Base-by-base conservation (phyloP, 1,140 invertebrate species). In the Cyclina sinensis region DNA sequence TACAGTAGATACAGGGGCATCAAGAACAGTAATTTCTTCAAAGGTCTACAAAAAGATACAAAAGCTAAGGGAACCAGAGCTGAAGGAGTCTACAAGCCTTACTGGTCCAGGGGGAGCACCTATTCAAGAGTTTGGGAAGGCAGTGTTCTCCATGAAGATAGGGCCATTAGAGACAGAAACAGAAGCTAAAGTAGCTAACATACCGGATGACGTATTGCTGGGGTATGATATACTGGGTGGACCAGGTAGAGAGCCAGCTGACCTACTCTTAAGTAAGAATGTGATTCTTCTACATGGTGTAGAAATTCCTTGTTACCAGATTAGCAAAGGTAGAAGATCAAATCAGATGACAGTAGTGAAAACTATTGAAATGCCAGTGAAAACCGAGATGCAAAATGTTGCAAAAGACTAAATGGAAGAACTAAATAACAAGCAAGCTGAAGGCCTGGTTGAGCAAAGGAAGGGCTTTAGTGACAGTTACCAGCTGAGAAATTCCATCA, bases 211-310 rank as follows among this genome's bases (percentile, higher is more conserved):
- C 1, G 35, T 30, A 37, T 39, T 70, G 18, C 7, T 70, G 9
- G 65, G 65, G 12, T 39, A 46, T 74, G 16, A 48, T n/a, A 18
- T 74, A 48, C 43, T 30, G 21, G 48, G 48, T 14, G 39, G 70
- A 24, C 5, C n/a, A 37, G 30, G 27, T n/a, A 39, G 70, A n/a
- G n/a, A n/a, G n/a, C 70, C 70, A 14, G 70, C 70, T 1, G 70
- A 74, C 48, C 39, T 74, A 30, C 5, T 74, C 18, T 24, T 74
- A n/a, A 74, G 70, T n/a, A 74, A 74, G 39, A 24, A 24, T 51
- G 7, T 74, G 1, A 74, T 74, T 30, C 9, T 48, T 14, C 37
- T 74, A 27, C 11, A 74, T 37, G 24, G 27, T 16, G 32, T 37
- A 14, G 24, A 70, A 27, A 37, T 37, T 37, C 32, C 24, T 4